Percentiles rank a stretch among this genome's conserved stretches.
phyloP scores from a whole-genome alignment of 2,797 vertebrate species.

The Rhynchonycteris naso region DNA sequence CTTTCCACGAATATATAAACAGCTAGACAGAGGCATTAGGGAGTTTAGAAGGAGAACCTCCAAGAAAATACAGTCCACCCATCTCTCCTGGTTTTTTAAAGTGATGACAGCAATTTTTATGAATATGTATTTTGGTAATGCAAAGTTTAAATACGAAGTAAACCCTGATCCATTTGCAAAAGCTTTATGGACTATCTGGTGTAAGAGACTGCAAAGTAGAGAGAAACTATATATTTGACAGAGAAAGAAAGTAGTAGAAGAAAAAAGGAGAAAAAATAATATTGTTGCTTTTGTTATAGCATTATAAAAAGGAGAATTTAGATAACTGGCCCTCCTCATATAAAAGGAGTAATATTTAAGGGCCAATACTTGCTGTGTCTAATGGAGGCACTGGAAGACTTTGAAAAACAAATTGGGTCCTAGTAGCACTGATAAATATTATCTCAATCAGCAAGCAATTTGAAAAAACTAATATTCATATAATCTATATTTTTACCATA shows the following conservation, averaged over 20 bases:
- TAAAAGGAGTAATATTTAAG: not conserved
- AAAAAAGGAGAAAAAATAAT: not conserved
- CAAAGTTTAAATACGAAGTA: not conserved
- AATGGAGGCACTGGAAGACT: not conserved
- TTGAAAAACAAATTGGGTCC: not conserved
- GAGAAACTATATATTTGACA: not conserved
- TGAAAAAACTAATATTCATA: not conserved
- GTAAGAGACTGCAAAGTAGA: not conserved
- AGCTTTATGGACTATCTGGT: not conserved
- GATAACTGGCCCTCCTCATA: not conserved
- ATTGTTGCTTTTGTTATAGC: not conserved
- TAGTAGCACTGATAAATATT: not conserved
- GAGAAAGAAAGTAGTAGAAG: not conserved
- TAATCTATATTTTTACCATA: not conserved
- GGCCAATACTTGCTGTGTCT: not conserved
- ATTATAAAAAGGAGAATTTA: conserved; percentile 8
- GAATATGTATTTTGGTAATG: not conserved
- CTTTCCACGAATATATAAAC: not conserved
- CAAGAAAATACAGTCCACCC: not conserved
- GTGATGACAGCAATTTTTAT: not conserved
- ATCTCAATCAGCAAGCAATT: not conserved
- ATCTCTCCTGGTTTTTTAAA: not conserved
- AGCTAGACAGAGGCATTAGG: not conserved
- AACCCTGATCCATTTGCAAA: not conserved
- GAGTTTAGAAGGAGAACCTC: not conserved